Evolutionary conservation across 2,113 vertebrate species (phyloP).

Genomic region (Dolichallabes microphthalmus): DNA sequence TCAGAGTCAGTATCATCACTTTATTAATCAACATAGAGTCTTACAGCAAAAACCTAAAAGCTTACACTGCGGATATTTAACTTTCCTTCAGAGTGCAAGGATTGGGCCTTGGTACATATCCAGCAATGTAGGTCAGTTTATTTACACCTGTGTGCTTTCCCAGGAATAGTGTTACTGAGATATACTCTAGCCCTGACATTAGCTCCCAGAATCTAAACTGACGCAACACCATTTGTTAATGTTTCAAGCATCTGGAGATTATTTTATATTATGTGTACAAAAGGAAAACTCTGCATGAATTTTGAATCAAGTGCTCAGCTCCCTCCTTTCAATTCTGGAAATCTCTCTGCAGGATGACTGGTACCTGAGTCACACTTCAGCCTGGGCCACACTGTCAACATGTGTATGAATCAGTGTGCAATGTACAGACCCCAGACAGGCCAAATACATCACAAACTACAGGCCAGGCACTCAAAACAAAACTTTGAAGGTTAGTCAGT

Average conservation of each 20-base stretch:
- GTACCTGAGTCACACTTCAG: conserved; percentile 22
- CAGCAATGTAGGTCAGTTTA: conserved; percentile 27
- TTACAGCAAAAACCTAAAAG: conserved; percentile 2
- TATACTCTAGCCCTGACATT: conserved; percentile 1
- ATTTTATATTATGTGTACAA: conserved; percentile 1
- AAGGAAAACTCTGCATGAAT: conserved; percentile 13
- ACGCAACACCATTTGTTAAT: not conserved
- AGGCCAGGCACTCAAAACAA: not conserved
- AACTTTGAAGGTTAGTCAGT: not conserved
- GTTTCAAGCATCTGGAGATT: conserved; percentile 2
- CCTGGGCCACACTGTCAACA: conserved; percentile 35
- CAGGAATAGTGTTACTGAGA: not conserved
- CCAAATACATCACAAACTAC: not conserved
- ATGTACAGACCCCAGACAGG: conserved; percentile 9
- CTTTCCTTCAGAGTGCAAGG: conserved; percentile 15
- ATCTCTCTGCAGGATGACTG: conserved; percentile 22
- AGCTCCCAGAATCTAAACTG: conserved; percentile 1
- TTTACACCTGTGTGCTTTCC: conserved; percentile 18
- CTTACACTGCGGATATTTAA: conserved; percentile 2
- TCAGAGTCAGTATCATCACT: conserved; percentile 3
- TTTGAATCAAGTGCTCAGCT: conserved; percentile 13
- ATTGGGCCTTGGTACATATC: conserved; percentile 6
- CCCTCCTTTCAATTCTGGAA: conserved; percentile 5
- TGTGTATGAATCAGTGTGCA: conserved; percentile 9
- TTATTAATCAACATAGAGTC: conserved; percentile 23